Base-by-base conservation (phyloP, 2,797 vertebrate genomes). In the Serranus cabrilla region DNA sequence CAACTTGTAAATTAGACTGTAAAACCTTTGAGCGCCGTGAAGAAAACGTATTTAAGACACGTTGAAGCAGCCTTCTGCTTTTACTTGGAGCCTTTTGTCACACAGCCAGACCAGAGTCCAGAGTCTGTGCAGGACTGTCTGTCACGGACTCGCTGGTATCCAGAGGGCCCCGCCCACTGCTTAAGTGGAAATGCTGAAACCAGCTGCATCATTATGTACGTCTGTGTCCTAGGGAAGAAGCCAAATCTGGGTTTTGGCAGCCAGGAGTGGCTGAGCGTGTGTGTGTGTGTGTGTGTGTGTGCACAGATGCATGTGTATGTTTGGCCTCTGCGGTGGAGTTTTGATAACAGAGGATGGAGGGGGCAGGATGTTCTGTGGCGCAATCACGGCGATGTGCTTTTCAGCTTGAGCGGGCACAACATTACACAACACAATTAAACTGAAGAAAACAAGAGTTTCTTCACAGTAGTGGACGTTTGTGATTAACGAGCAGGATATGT, bases 191-290 rank as follows among this genome's bases (percentile, higher is more conserved):
- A 90, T 70, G 74, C 82, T 88, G 81, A 84, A 89, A 86, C 78
- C 87, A 89, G 88, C 91, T 91, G 80, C 84, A 84, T 72, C 57
- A 74, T 90, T 87, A 78, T 86, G 83, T 80, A 65, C 73, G 81
- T 90, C 69, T 89, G 72, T 75, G 73, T 90, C 78, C 60, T 25
- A 74, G 78, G 62, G 72, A 91, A 73, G 80, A 85, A 79, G 89
- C 91, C 91, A 88, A 83, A 90, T 90, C 79, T 68, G 74, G 45
- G 68, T 83, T 87, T 94, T 91, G 86, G 90, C 89, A 83, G 78
- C 55, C 76, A 76, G 61, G 65, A 58, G 75, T 63, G 63, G 16
- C 20, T 65, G 47, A 20, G 74, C 59, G 55, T 79, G 54, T 78
- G 60, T 76, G 56, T 39, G 56, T 59, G 42, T 37, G 69, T 76